These are phyloP conservation scores for Arctocebus calabarensis DNA, from an alignment of 2,797 vertebrate species.

Conservation along the genomic window DNA sequence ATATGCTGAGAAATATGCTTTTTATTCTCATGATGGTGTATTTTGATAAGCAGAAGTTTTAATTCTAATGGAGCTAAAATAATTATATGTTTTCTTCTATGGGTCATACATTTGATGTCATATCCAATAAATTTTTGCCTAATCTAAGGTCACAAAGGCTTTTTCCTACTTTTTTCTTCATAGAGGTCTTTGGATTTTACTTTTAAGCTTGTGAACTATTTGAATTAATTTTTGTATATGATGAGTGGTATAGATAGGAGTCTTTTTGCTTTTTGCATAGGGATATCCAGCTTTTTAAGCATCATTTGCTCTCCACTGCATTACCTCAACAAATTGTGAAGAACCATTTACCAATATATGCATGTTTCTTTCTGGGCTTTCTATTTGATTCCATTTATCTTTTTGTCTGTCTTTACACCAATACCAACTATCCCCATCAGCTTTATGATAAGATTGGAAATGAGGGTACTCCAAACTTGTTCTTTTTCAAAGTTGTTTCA, in stretches of 20 bases:
- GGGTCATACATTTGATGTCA: neutral
- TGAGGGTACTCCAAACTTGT: neutral
- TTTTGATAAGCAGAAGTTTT: constrained; percentile 2
- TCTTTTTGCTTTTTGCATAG: neutral
- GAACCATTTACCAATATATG: neutral
- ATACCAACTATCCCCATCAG: neutral
- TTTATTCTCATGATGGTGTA: neutral
- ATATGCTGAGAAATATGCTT: neutral
- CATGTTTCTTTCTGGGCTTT: neutral
- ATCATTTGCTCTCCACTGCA: constrained; percentile 5
- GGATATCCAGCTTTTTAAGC: neutral
- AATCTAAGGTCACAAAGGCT: neutral
- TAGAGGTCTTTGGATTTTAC: neutral
- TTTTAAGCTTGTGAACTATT: neutral
- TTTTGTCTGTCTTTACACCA: neutral
- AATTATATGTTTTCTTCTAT: neutral
- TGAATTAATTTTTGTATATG: constrained; percentile 16
- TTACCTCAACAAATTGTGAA: neutral
- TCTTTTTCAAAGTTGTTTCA: constrained; percentile 10
- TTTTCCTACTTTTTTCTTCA: neutral
- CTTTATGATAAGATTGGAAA: constrained; percentile 4
- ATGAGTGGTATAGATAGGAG: neutral
- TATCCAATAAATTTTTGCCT: neutral
- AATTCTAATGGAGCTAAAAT: neutral
- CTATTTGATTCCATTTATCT: neutral